Evolutionary conservation across 2,113 vertebrate genomes (phyloP).

Genomic region (Pontoporia blainvillei): DNA sequence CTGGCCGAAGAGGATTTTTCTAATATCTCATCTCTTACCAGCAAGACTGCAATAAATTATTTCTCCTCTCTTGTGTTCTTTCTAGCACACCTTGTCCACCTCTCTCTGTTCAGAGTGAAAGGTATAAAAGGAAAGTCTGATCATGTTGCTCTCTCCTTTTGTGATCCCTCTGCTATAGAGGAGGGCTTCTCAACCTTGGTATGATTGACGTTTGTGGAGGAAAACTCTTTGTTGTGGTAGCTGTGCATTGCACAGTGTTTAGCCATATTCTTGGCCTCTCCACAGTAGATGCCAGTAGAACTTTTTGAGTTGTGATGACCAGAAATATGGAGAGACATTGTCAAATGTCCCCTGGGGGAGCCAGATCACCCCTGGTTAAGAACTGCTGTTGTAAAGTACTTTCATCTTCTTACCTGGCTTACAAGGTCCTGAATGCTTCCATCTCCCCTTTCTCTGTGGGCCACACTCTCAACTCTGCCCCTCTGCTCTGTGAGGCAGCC

Average conservation of each 20-base stretch:
- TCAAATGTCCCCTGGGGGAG: background rate
- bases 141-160: background rate
- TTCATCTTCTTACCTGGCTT: background rate
- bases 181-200: background rate
- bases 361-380: background rate
- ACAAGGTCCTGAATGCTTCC: background rate
- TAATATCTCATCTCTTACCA: background rate
- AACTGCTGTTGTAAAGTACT: background rate
- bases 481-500: background rate
- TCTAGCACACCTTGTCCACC: background rate
- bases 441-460: background rate
- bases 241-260: fast-evolving
- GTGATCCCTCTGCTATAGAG: too few relatives aligned
- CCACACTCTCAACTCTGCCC: background rate
- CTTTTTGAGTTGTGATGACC: background rate
- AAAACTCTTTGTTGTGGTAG: too few relatives aligned
- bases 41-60: background rate
- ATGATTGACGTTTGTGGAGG: background rate
- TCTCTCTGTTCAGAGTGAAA: background rate
- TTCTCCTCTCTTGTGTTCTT: background rate
- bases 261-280: background rate
- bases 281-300: background rate
- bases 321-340: background rate
- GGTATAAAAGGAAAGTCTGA: background rate
- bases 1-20: background rate